Percentiles rank a stretch among this genome's conserved stretches.
These are phyloP conservation scores for Heliconius hewitsoni DNA, from an alignment of 1,140 invertebrate species.

Conservation along the genomic window DNA sequence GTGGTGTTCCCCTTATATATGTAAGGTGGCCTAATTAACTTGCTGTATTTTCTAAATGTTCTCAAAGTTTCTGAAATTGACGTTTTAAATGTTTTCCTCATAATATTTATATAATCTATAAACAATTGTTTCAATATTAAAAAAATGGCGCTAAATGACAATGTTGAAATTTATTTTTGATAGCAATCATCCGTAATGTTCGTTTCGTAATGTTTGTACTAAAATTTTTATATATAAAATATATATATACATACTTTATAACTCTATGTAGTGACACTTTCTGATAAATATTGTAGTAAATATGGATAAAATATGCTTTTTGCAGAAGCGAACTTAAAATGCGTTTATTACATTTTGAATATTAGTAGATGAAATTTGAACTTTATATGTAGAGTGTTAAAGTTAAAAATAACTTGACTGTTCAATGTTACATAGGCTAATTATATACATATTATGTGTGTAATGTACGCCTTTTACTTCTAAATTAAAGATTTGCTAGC, in stretches of 20 bases:
- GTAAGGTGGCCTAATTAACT: not conserved
- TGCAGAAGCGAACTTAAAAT: not conserved
- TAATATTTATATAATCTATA: not conserved
- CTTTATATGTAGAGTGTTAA: not conserved
- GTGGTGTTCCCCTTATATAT: not conserved
- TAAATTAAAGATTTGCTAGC: not conserved
- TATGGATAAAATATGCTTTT: constrained; percentile 2
- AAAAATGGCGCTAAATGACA: constrained; percentile 3
- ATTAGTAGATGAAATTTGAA: constrained; percentile 22
- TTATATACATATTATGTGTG: constrained; percentile 66
- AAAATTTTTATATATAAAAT: not conserved
- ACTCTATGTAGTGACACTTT: not conserved
- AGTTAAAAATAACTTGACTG: constrained; percentile 33
- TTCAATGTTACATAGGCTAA: constrained; percentile 55
- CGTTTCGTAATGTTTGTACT: constrained; percentile 1
- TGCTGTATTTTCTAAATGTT: not conserved
- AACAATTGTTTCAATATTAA: not conserved
- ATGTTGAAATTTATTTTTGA: constrained; percentile 6
- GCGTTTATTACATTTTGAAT: not conserved
- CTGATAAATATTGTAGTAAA: not conserved
- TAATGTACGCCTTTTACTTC: constrained; percentile 37
- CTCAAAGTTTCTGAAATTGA: not conserved
- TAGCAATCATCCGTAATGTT: not conserved
- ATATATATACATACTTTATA: not conserved
- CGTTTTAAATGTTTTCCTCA: not conserved